Evolutionary conservation across 2,113 vertebrate genomes (phyloP).

Genomic region (Siniperca knerii): DNA sequence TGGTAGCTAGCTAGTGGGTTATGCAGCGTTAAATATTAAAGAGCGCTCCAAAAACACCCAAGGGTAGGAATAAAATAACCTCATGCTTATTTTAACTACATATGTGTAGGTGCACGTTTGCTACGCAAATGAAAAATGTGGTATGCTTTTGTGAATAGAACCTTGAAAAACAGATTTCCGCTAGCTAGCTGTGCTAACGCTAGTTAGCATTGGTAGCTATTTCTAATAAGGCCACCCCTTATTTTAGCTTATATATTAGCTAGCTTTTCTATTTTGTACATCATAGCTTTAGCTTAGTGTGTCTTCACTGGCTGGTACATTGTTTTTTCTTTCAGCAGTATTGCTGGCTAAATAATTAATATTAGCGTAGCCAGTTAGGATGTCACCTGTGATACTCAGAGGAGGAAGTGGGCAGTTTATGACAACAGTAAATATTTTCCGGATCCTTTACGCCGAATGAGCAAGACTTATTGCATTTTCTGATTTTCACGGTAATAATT

Average conservation of each 20-base stretch:
- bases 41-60: not conserved
- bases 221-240: constrained; percentile 49
- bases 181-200: constrained; percentile 70
- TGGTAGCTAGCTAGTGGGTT: constrained; percentile 44
- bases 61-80: not conserved
- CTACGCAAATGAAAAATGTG: not conserved
- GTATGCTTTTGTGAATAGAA: not conserved
- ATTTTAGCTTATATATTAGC: not conserved
- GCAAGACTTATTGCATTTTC: not conserved
- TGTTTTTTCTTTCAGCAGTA: not conserved
- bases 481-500: not conserved
- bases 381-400: constrained; percentile 46
- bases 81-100: not conserved
- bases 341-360: not conserved
- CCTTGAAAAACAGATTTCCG: constrained; percentile 71
- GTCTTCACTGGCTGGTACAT: not conserved
- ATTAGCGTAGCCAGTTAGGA: not conserved
- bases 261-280: not conserved
- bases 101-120: not conserved
- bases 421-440: constrained; percentile 34
- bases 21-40: not conserved
- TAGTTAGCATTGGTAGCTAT: constrained; percentile 60
- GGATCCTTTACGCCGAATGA: not conserved
- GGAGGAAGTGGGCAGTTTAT: constrained; percentile 67
- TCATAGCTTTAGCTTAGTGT: not conserved